Evolutionary conservation across 2,888 invertebrate genomes (phyloP).

Genomic region (Schizotus pectinicornis): DNA sequence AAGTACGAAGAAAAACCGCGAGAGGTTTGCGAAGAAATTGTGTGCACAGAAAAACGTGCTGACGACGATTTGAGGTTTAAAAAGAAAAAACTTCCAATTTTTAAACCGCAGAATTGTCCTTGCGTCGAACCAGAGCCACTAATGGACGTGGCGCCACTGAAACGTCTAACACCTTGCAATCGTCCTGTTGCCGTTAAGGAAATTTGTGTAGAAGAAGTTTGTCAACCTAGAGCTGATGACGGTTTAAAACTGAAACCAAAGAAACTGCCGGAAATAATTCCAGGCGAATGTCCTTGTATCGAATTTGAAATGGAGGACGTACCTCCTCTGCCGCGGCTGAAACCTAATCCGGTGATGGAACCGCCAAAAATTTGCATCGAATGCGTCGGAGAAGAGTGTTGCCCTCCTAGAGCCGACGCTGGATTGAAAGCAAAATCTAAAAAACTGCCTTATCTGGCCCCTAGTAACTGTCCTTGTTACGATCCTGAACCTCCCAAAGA

Average conservation of each 20-base stretch:
- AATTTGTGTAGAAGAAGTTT: not conserved
- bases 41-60: conserved; percentile 10
- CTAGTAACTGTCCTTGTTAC: conserved; percentile 25
- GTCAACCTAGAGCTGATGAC: not conserved
- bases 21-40: not conserved
- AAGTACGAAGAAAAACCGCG: conserved; percentile 7
- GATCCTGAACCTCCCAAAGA: conserved; percentile 11
- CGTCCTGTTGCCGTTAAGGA: not conserved
- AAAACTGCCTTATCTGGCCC: conserved; percentile 23
- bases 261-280: conserved; percentile 34
- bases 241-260: conserved; percentile 11
- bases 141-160: not conserved
- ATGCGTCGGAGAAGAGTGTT: conserved; percentile 5
- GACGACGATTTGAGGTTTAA: conserved; percentile 9
- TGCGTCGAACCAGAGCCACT: conserved; percentile 5
- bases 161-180: not conserved
- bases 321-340: conserved; percentile 20
- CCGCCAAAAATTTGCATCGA: conserved; percentile 8
- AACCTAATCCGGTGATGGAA: conserved; percentile 12
- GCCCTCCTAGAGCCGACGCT: conserved; percentile 25
- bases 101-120: conserved; percentile 12
- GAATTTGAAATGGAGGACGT: conserved; percentile 35
- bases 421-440: conserved; percentile 21
- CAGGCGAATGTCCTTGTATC: conserved; percentile 41
- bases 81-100: conserved; percentile 17